Conservation (phyloP, 2,797 vertebrate species). For the Halcyon leucocephala region DNA sequence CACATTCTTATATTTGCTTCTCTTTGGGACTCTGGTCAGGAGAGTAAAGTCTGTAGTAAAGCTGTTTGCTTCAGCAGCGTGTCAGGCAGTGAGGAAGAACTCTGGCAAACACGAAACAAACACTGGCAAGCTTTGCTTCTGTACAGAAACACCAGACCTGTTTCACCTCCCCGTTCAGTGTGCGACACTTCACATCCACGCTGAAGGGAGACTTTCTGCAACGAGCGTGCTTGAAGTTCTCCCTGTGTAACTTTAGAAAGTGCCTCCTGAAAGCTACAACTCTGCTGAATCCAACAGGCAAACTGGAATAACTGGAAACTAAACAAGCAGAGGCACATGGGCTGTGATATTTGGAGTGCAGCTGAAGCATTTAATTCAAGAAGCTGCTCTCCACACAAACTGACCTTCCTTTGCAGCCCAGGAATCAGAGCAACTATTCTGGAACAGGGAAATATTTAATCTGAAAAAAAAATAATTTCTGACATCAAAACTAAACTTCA, state of each 20-base stretch:
- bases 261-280: background rate
- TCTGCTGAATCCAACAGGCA: background rate
- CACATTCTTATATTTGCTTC: background rate
- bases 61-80: background rate
- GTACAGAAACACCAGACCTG: background rate
- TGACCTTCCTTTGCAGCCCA: background rate
- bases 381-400: background rate
- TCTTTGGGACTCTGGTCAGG: background rate
- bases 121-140: background rate
- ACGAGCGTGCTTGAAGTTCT: background rate
- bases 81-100: background rate
- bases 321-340: constrained; percentile 6
- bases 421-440: background rate
- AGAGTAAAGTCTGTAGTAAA: background rate
- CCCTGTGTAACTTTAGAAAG: background rate
- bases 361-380: background rate
- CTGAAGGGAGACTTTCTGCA: background rate
- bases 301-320: constrained; percentile 49
- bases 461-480: background rate
- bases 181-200: background rate
- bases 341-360: background rate
- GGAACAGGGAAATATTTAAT: background rate
- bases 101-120: accelerated
- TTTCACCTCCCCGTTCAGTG: too few species aligned
- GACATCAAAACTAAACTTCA: background rate